Conservation (phyloP, 2,888 invertebrate species). For the Drosophila tanythrix region DNA sequence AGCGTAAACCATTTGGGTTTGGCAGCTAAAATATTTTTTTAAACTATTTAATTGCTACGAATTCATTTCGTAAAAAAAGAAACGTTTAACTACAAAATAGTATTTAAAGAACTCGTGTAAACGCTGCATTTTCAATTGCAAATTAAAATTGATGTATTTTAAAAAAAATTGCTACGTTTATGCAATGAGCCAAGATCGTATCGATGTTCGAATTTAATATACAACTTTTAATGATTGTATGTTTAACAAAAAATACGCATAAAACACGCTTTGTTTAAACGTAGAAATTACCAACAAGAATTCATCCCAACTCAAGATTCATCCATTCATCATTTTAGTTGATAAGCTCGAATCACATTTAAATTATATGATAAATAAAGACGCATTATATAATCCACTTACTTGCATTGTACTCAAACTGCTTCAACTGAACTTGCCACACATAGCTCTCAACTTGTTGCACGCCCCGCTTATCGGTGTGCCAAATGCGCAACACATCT, state of each 20-base stretch:
- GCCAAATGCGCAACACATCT: conserved; percentile 69
- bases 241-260: not conserved
- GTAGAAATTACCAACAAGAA: conserved; percentile 12
- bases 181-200: conserved; percentile 6
- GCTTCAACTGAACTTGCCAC: conserved; percentile 65
- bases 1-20: not conserved
- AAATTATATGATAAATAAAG: conserved; percentile 63
- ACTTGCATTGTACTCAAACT: conserved; percentile 73
- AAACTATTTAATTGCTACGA: not conserved
- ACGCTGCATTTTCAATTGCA: conserved; percentile 12
- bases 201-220: conserved; percentile 3
- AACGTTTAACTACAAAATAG: not conserved
- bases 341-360: conserved; percentile 46
- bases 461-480: conserved; percentile 23
- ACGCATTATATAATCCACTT: conserved; percentile 61
- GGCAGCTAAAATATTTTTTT: not conserved
- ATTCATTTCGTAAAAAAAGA: not conserved
- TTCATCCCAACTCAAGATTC: conserved; percentile 9
- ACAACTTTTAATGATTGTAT: conserved; percentile 20
- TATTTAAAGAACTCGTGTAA: conserved; percentile 32
- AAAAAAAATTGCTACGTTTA: conserved; percentile 24
- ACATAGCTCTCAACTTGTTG: conserved; percentile 54
- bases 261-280: conserved; percentile 22
- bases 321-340: conserved; percentile 50
- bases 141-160: conserved; percentile 7